A percentile compares a stretch with the other conserved stretches of the same genome.
Conservation (phyloP, 2,113 vertebrate genomes). For the Hemicordylus capensis region DNA sequence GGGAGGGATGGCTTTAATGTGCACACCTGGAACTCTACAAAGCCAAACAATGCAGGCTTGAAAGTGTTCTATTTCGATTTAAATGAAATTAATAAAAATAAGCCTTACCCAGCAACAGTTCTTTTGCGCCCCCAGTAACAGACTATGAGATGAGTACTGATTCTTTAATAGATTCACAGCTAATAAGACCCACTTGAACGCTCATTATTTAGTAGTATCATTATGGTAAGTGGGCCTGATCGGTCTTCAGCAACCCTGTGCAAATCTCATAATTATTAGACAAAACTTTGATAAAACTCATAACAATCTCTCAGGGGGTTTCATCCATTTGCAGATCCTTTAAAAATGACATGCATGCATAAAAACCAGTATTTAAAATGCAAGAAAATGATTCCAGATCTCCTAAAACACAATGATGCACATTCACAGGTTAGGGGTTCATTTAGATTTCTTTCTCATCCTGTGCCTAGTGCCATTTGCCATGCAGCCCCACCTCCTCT, state of each 20-base stretch:
- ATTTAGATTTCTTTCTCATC: background rate
- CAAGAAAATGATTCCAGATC: background rate
- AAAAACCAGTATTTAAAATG: slow-evolving; percentile 15
- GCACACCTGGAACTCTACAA: slow-evolving; percentile 62
- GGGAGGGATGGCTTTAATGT: slow-evolving; percentile 27
- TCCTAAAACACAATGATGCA: background rate
- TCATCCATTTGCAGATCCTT: slow-evolving; percentile 49
- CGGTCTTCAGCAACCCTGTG: slow-evolving; percentile 64
- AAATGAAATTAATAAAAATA: slow-evolving; percentile 52
- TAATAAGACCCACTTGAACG: slow-evolving; percentile 78
- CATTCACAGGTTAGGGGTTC: background rate
- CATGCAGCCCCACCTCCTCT: background rate
- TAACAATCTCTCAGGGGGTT: slow-evolving; percentile 57
- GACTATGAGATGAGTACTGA: slow-evolving; percentile 53
- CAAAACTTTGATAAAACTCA: slow-evolving; percentile 73
- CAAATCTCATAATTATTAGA: slow-evolving; percentile 73
- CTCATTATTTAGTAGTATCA: slow-evolving; percentile 77
- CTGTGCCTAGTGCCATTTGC: background rate
- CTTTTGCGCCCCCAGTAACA: slow-evolving; percentile 31
- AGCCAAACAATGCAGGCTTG: slow-evolving; percentile 39
- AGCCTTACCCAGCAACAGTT: slow-evolving; percentile 45
- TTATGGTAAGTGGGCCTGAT: slow-evolving; percentile 75
- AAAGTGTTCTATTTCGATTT: slow-evolving; percentile 49
- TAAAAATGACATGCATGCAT: background rate
- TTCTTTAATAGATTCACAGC: slow-evolving; percentile 66